Base-by-base conservation (phyloP, 2,113 vertebrate genomes). In the Pangasianodon hypophthalmus region DNA sequence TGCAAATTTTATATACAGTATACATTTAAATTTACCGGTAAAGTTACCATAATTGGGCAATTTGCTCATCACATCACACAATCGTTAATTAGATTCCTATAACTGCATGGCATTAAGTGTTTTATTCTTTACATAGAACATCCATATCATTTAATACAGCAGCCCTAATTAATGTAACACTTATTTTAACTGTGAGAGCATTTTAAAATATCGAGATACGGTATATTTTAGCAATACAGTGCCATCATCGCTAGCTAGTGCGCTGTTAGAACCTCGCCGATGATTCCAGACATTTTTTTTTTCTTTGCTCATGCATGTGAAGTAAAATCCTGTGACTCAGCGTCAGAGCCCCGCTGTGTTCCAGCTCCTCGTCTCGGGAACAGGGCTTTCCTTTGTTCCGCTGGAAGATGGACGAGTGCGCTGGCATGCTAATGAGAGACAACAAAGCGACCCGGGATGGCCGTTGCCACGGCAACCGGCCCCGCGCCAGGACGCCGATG, bases 391-490 rank as follows among this genome's bases (percentile, higher is more conserved):
- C 92, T 96, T 96, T 96, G 96, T 96, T 93, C 92, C 91, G 84
- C 89, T 90, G 92, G 94, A 96, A 95, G 94, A 93, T 90, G 86
- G 87, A 87, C 92, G 62, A 88, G 91, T 69, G 26, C 91, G 93
- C 95, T 96, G 95, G 95, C 93, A 95, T 96, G 94, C 94, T 95
- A 96, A 96, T 93, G 92, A 96, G 94, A 46, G 52, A 91, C 79
- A 77, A 90, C 91, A 93, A 95, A 92, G 94, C 93, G 93, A 77
- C 91, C 93, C 93, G 73, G 92, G 93, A 88, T 89, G 91, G 93
- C 94, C 93, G 93, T 96, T 93, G 91, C 95, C 95, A 96, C 91
- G 95, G 96, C 94, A 93, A 96, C 96, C 91, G 46, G 93, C 89
- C 79, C 89, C 79, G 91, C 91, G 93, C 93, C 94, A 93, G 69